These are phyloP conservation scores for Spodoptera picta DNA, from an alignment of 2,888 invertebrate species.

Conservation along the genomic window DNA sequence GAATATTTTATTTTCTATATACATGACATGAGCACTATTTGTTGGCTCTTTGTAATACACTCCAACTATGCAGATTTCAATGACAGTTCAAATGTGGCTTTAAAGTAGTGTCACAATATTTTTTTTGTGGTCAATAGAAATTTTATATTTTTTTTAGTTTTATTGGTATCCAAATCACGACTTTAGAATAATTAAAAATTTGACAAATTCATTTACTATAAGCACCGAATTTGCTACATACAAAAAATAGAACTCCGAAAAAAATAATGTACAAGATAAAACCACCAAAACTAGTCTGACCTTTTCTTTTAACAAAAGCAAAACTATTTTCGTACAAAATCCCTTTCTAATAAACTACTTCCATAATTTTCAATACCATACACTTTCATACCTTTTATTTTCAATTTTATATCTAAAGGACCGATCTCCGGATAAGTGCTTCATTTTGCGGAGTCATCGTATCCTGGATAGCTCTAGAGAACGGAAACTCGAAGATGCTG, in stretches of 20 bases:
- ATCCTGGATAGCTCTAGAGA: constrained; percentile 28
- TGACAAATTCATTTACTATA: too few species aligned
- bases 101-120: neutral
- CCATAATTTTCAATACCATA: neutral
- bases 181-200: too few species aligned
- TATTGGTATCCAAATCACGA: too few species aligned
- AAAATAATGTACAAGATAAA: too few species aligned
- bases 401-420: constrained; percentile 31
- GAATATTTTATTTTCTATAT: constrained; percentile 57
- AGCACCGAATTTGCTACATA: too few species aligned
- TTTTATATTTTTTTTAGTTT: too few species aligned
- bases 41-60: neutral
- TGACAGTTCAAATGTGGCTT: constrained; percentile 2
- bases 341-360: constrained; percentile 6
- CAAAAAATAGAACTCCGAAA: too few species aligned
- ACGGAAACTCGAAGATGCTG: constrained; percentile 18
- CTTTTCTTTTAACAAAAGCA: too few species aligned
- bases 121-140: neutral
- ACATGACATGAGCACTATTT: constrained; percentile 27
- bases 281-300: too few species aligned
- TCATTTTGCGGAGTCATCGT: constrained; percentile 29
- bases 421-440: constrained; percentile 24
- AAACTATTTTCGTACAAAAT: neutral
- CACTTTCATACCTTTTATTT: constrained; percentile 28
- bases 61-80: constrained; percentile 11